A percentile compares a stretch with the other conserved stretches of the same genome.
These are phyloP conservation scores for Bufotes viridis DNA, from an alignment of 2,797 vertebrate species.

Conservation along the genomic window DNA sequence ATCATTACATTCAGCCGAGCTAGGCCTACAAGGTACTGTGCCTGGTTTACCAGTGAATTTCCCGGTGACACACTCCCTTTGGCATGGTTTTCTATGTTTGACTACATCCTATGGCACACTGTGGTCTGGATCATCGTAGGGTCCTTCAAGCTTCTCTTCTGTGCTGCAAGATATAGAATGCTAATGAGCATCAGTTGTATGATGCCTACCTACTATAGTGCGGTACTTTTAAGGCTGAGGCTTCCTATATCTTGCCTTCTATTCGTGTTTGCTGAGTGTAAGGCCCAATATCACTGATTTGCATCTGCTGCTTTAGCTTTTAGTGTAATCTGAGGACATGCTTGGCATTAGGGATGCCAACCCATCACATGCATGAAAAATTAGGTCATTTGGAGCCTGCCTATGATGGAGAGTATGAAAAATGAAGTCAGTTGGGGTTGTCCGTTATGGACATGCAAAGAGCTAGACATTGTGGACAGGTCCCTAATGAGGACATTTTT, in stretches of 20 bases:
- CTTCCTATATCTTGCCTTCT: not conserved
- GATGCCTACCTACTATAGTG: not conserved
- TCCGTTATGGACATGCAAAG: not conserved
- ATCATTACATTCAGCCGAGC: too few relatives aligned
- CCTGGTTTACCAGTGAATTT: too few relatives aligned
- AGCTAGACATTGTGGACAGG: not conserved
- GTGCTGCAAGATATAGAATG: not conserved
- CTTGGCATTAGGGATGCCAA: slow-evolving; percentile 4
- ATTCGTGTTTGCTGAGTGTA: not conserved
- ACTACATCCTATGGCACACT: not conserved
- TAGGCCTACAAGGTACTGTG: too few relatives aligned
- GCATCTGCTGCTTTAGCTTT: not conserved
- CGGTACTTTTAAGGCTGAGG: not conserved
- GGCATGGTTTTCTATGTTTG: too few relatives aligned
- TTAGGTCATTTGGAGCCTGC: not conserved
- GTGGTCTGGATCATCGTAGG: not conserved
- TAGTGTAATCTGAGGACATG: slow-evolving; percentile 6
- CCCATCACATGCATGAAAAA: slow-evolving; percentile 17
- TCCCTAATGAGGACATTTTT: not conserved
- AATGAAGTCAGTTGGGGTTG: not conserved
- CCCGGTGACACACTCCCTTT: too few relatives aligned
- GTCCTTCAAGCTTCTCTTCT: not conserved
- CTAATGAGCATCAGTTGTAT: not conserved
- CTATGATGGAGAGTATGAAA: not conserved
- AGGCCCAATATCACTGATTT: not conserved